Evolutionary conservation across 1,140 invertebrate genomes (phyloP), one percentile per base, ranked within the genome.

Genomic region (Cydia strobilella): DNA sequence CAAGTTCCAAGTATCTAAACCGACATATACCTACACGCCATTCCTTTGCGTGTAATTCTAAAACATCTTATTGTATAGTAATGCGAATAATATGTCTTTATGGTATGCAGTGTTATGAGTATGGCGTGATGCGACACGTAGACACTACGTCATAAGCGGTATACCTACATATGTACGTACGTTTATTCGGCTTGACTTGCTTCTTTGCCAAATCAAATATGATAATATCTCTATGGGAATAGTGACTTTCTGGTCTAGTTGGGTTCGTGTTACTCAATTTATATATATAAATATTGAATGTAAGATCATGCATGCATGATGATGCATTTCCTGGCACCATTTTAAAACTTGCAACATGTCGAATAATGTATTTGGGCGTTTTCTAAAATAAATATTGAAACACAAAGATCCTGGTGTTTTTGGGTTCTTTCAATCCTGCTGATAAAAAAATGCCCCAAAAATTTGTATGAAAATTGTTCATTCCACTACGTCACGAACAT

Each of bases 201-300:
- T 54, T 18, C 15, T 54, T 54, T 54, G 51, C 51, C 51, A 54
- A 54, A 54, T 54, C 51, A 54, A 54, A 54, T 54, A 54, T 54
- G 51, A 54, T 54, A 54, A 54, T 54, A n/a, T 54, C 42, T 42
- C 12, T 45, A 45, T 13, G n/a, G 51, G 51, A 54, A 54, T 54
- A 18, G 51, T 54, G 51, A 18, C 20, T 54, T 18, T 54, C n/a
- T 18, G n/a, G n/a, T 54, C n/a, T 18, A 0, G n/a, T 0, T n/a
- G n/a, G n/a, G 15, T 54, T 54, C n/a, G 51, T 54, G 5, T n/a
- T n/a, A n/a, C n/a, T n/a, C n/a, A n/a, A n/a, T n/a, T n/a, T n/a
- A n/a, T n/a, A n/a, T n/a, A n/a, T n/a, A n/a, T n/a, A n/a, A n/a
- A n/a, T n/a, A n/a, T n/a, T n/a, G n/a, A n/a, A n/a, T n/a, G n/a